Base-by-base conservation (phyloP, 1,140 invertebrate genomes). In the Trichoplusia ni region DNA sequence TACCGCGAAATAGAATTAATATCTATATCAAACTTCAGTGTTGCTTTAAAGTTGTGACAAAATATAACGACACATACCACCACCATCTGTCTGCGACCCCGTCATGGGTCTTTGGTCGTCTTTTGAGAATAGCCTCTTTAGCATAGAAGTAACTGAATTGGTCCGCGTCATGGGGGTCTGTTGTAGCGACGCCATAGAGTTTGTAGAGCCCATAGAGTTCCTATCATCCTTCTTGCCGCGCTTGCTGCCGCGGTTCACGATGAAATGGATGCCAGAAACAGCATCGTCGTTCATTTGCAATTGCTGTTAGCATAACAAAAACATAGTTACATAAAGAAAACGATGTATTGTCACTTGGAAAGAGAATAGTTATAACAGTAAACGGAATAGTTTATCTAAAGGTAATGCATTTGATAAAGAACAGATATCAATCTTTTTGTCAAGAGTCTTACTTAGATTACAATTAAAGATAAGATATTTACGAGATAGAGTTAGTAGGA, bases 121-220 rank as follows among this genome's bases (percentile, higher is more conserved):
- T 37, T 94, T 93, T 37, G 93, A 95, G 67, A 97, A 95, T 35
- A 97, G 84, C 71, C 94, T 91, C 62, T 94, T 95, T 0, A 97
- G 80, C 67, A 95, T 94, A 7, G 93, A 95, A 0, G 95, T 95
- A 5, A 96, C 95, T 0, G 93, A 94, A 60, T 93, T 95, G 0
- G 94, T 93, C 21, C 95, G 86, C 0, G 94, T 92, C 59, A 96
- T 92, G 0, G 95, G 94, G 91, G 69, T 91, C 82, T 62, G 92
- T 78, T 77, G 91, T 69, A 79, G 87, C 4, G 92, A 83, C 76
- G 88, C 66, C 92, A 93, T 72, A 67, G 92, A 82, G 68, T 80
- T 79, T n/a, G 79, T 82, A 1, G 89, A 92, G 4, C 84, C 91
- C 76, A 92, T 84, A 8, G 90, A 92, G 60, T 91, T 85, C 60